Evolutionary conservation across 2,888 invertebrate species (phyloP).

Genomic region (Dasysyrphus albostriatus): DNA sequence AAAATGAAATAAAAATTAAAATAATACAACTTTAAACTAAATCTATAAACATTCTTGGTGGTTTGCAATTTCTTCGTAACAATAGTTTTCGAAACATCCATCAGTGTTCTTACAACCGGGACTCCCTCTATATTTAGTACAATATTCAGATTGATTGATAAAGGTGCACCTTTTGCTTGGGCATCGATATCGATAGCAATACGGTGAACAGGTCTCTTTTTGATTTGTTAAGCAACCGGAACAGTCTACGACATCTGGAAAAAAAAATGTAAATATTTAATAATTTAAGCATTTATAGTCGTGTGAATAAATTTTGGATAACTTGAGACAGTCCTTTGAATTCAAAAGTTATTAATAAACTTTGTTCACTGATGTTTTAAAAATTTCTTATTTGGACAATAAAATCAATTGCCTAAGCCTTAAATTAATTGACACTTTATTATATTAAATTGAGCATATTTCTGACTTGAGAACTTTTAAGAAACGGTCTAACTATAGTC

Average conservation of each 20-base stretch:
- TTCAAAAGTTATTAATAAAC: too few species aligned
- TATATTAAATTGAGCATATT: too few species aligned
- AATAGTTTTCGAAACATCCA: conserved; percentile 66
- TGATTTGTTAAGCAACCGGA: conserved; percentile 58
- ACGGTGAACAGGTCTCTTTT: conserved; percentile 51
- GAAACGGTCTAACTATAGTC: too few species aligned
- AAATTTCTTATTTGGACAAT: too few species aligned
- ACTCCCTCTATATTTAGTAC: conserved; percentile 40
- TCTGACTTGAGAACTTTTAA: too few species aligned
- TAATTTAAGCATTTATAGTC: too few species aligned
- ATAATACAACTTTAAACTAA: neutral
- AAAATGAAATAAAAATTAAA: neutral
- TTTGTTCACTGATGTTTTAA: too few species aligned
- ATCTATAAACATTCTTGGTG: conserved; percentile 1
- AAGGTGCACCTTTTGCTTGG: conserved; percentile 27
- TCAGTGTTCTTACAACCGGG: conserved; percentile 56
- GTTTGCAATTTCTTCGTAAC: conserved; percentile 14
- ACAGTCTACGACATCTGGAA: conserved; percentile 50
- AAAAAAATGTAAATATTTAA: neutral
- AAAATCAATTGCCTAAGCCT: too few species aligned
- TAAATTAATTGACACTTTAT: too few species aligned
- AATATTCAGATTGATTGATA: conserved; percentile 58
- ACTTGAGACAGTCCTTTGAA: too few species aligned
- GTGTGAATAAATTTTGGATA: too few species aligned
- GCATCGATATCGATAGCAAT: conserved; percentile 67